Evolutionary conservation across 2,888 invertebrate genomes (phyloP), one percentile per base, ranked within the genome.

Genomic region (Calameuta filiformis): DNA sequence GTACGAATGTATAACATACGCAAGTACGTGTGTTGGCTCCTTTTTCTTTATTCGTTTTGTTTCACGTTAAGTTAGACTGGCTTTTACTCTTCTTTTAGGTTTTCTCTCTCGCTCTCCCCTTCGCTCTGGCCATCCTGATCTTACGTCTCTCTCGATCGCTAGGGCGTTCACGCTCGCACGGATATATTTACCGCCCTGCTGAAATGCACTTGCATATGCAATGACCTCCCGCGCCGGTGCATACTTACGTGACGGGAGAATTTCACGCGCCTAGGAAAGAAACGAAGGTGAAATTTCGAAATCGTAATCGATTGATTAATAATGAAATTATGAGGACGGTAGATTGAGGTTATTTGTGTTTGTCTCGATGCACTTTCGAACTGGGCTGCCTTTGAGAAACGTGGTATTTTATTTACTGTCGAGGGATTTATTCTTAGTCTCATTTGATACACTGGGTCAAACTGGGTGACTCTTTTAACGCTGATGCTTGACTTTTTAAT

Each of bases 151-250:
- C 12, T 31, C 23, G 15, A 4, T 31, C 12, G 69, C 31, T 56
- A 56, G 56, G 56, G 56, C 56, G 56, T 56, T 56, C 56, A 56
- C 56, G 23, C 56, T 23, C 15, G 71, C 34, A 9, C 35, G 79
- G 31, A 81, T 69, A 35, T 82, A 74, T 74, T 74, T 74, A 74
- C n/a, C 74, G 74, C 6, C 34, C 34, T 34, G 74, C 34, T 74
- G 35, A 74, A 74, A 74, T 74, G 33, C 74, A 30, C 12, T 34
- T 34, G 71, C 71, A n/a, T 11, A 12, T 6, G 12, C 33, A 31
- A 1, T 71, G 71, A 71, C 34, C 71, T 71, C 71, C 33, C 56
- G 56, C 56, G 6, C 56, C 9, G 56, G 56, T 56, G 56, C 23
- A 56, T 56, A 23, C 23, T 56, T 56, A 23, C 1, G 40, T 40